phyloP scores from a whole-genome alignment of 2,888 invertebrate species.

The Acronicta aceris region DNA sequence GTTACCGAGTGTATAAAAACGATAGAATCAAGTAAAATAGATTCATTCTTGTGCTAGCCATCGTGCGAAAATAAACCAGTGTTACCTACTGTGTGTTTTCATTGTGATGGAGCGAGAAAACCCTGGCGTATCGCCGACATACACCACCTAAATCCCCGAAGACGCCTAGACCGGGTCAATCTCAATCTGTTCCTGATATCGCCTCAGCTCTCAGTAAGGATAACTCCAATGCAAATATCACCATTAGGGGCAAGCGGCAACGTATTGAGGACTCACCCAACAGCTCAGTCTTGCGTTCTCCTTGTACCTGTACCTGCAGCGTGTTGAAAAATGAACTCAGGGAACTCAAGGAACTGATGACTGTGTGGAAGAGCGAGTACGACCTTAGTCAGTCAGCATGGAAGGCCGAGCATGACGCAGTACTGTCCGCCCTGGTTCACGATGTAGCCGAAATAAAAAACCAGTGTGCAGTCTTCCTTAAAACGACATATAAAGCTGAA shows the following conservation, averaged over 20 bases:
- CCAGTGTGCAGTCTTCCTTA: not conserved
- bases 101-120: too few species aligned
- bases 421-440: constrained; percentile 1
- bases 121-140: too few species aligned
- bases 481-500: not conserved
- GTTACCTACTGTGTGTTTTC: too few species aligned
- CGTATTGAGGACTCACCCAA: constrained; percentile 1
- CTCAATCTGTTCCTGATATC: constrained; percentile 3
- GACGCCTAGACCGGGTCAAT: not conserved
- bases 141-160: constrained; percentile 4
- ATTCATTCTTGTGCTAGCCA: too few species aligned
- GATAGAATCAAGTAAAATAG: too few species aligned
- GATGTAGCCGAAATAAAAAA: constrained; percentile 2
- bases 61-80: too few species aligned
- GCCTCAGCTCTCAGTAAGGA: not conserved
- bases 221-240: not conserved
- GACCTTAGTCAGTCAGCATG: not conserved
- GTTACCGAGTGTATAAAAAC: too few species aligned
- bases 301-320: not conserved
- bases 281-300: not conserved
- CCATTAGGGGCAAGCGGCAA: constrained; percentile 1
- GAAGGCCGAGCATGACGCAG: constrained; percentile 1
- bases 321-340: not conserved
- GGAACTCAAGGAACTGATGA: constrained; percentile 1
- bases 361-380: not conserved